Base-by-base conservation (phyloP, 2,113 vertebrate species). In the Isichthys henryi region DNA sequence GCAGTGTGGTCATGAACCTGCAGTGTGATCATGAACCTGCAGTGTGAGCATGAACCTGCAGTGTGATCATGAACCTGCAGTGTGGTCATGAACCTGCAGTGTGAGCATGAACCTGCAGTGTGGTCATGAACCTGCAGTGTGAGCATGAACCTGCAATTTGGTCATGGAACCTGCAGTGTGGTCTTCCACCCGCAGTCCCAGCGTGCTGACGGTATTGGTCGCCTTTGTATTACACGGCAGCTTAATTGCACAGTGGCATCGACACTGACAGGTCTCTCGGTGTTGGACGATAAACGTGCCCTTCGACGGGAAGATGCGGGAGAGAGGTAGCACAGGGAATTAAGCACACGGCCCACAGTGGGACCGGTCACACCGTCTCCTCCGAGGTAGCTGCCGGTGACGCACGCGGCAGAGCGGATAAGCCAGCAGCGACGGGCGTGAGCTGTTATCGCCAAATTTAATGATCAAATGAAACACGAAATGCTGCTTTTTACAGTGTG, bases 401-500 rank as follows among this genome's bases (percentile, higher is more conserved):
- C 45, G 19, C 31, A 4, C 27, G 3, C 19, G 1, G 31, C 23
- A 21, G 35, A 39, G 52, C 50, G 35, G 86, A 45, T 10, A 35
- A 31, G 31, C 31, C 86, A 4, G 21, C 85, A 39, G n/a, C 85
- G 49, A 45, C 17, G 45, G 46, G 5, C 5, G 85, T 9, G 11
- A n/a, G 49, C 85, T 43, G 45, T 39, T 84, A 84, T 45, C 21
- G 45, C 43, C 82, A 23, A 84, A 84, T 84, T 84, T 84, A 84
- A 84, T 48, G 82, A 84, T 84, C 82, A 48, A 46, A 48, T 48
- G 45, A 23, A 84, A 84, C 82, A 84, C 21, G 43, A n/a, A 84
- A 84, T 46, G 82, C 8, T 84, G 43, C 82, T 45, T 84, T 84
- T 84, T 84, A 84, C 35, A 84, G 82, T 84, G 82, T n/a, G 82